Base-by-base conservation (phyloP, 1,140 invertebrate genomes). In the Drosophila persimilis region DNA sequence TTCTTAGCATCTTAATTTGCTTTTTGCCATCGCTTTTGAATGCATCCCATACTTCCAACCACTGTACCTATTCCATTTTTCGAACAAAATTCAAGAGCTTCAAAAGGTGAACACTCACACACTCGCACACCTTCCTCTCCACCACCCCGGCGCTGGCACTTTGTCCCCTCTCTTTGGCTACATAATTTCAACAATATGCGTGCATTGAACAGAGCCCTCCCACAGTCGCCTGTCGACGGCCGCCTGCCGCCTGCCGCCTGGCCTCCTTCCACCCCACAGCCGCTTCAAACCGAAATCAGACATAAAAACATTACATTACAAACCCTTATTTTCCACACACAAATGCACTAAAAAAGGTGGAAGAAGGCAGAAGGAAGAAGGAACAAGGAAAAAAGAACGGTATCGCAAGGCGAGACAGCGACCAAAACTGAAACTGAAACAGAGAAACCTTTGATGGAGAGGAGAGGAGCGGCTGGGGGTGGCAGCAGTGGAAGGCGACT, bases 181-280 rank as follows among this genome's bases (percentile, higher is more conserved):
- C 89, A 90, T 90, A 90, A 90, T 90, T 89, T 89, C 72, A 83
- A 89, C 89, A 90, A 90, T 90, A 90, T 90, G 89, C 81, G 79
- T 81, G 81, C 64, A 60, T 83, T 63, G 69, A 73, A 52, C 56
- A 67, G 24, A 17, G 57, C 57, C 20, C 57, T 51, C 75, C 75
- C 41, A 5, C 39, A 15, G 9, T 41, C 39, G 22, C 20, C 11
- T 15, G 4, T 56, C 24, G 35, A 52, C 54, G 41, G 9, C 46
- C 39, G 22, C 20, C 11, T 22, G 2, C 61, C 26, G 35, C 56
- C 54, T 46, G 29, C 29, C 29, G 6, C 29, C 13, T 29, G 46
- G 22, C 35, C 55, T n/a, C 11, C 51, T 44, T 35, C 52, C 60
- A 61, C 53, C 52, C 54, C 65, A 56, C 76, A 50, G 53, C 47